These are phyloP conservation scores for Priocnemis perturbator DNA, from an alignment of 2,888 invertebrate species.

Conservation along the genomic window DNA sequence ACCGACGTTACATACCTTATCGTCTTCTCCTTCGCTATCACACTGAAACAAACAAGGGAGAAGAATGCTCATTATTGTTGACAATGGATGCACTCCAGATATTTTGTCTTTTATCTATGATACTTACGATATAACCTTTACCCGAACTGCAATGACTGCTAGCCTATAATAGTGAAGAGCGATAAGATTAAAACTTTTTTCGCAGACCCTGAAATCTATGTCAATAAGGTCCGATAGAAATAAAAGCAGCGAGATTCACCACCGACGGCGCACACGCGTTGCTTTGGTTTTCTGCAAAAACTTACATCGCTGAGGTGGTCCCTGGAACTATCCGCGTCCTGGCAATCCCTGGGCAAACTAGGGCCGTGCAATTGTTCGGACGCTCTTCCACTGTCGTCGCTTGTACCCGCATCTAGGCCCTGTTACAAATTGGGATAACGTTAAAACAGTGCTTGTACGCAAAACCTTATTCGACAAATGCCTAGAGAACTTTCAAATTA, in stretches of 20 bases:
- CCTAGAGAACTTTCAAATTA: conserved; percentile 38
- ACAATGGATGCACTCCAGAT: conserved; percentile 7
- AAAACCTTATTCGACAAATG: background rate
- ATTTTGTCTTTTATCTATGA: conserved; percentile 43
- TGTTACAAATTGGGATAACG: conserved; percentile 63
- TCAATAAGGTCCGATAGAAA: too few species aligned
- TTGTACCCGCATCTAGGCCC: conserved; percentile 89
- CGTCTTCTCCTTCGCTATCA: conserved; percentile 95
- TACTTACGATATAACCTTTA: conserved; percentile 96
- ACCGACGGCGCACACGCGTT: too few species aligned
- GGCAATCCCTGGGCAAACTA: conserved; percentile 76
- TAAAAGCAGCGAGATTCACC: too few species aligned
- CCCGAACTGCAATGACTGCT: conserved; percentile 95
- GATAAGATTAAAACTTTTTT: conserved; percentile 4
- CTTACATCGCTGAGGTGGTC: conserved; percentile 92
- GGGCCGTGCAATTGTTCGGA: conserved; percentile 87
- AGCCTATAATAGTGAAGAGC: conserved; percentile 80
- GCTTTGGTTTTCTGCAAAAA: conserved; percentile 50
- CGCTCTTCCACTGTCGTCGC: conserved; percentile 89
- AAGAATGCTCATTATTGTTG: background rate
- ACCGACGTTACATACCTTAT: conserved; percentile 83
- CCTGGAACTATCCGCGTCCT: conserved; percentile 88
- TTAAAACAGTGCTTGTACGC: background rate
- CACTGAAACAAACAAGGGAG: conserved; percentile 81
- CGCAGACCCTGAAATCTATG: too few species aligned